phyloP scores from a whole-genome alignment of 64 coral and sea anemone genomes.

The Astreopora myriophthalma region DNA sequence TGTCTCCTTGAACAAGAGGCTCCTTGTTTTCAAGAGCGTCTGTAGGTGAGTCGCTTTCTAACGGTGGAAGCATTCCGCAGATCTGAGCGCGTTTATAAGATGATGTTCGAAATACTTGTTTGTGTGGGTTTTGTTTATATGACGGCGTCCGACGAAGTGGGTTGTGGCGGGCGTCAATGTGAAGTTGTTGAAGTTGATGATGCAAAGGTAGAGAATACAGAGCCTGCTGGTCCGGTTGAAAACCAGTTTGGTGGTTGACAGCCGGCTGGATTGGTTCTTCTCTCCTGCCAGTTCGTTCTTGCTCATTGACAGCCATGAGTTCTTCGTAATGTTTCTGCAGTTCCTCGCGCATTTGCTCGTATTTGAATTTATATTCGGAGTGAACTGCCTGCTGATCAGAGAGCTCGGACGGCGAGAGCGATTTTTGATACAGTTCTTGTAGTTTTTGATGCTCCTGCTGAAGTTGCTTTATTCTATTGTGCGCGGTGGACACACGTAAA shows the following conservation, averaged over 20 bases:
- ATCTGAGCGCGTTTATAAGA: conserved; percentile 94
- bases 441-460: conserved; percentile 94
- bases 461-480: conserved; percentile 80
- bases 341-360: conserved; percentile 95
- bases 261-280: conserved; percentile 40
- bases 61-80: conserved; percentile 79
- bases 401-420: conserved; percentile 85
- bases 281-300: conserved; percentile 35
- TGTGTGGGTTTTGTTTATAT: conserved; percentile 83
- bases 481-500: conserved; percentile 50
- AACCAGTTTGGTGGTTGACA: neutral
- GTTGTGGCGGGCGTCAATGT: conserved; percentile 80
- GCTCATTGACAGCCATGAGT: conserved; percentile 89
- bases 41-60: conserved; percentile 60
- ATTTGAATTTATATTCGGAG: conserved; percentile 86
- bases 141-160: conserved; percentile 65
- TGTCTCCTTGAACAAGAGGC: conserved; percentile 4
- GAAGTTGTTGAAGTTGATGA: conserved; percentile 91
- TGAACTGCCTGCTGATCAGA: conserved; percentile 85
- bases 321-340: conserved; percentile 88
- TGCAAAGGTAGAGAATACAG: conserved; percentile 58
- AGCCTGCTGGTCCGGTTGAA: conserved; percentile 59
- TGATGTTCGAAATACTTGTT: conserved; percentile 92
- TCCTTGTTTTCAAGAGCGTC: conserved; percentile 23
- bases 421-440: conserved; percentile 97